phyloP scores from a whole-genome alignment of 1,140 invertebrate genomes.

The Bactericera cockerelli region DNA sequence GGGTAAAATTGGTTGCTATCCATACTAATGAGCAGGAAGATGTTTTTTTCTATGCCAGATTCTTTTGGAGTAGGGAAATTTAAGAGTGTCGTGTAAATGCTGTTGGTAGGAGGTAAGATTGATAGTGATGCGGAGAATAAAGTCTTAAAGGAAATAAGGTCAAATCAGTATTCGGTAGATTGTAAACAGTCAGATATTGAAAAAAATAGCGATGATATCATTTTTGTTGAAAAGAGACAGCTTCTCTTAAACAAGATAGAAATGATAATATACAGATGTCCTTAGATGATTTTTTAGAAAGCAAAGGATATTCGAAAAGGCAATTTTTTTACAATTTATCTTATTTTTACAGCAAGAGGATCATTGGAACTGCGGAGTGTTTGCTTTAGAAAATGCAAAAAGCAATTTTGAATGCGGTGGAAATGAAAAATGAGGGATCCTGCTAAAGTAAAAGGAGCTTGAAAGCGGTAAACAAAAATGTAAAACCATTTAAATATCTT shows the following conservation, averaged over 20 bases:
- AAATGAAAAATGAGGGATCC: neutral
- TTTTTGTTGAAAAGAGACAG: slow-evolving; percentile 7
- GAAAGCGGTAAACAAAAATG: neutral
- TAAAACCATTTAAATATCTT: neutral
- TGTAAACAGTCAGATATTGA: neutral
- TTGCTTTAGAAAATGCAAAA: neutral
- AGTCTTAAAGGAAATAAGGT: slow-evolving; percentile 2
- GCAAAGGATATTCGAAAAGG: slow-evolving; percentile 4
- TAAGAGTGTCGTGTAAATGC: slow-evolving; percentile 7
- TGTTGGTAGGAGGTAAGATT: slow-evolving; percentile 11
- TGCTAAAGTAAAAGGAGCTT: neutral
- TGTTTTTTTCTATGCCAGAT: slow-evolving; percentile 10
- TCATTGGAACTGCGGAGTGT: neutral
- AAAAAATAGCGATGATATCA: slow-evolving; percentile 10
- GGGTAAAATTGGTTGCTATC: slow-evolving; percentile 10
- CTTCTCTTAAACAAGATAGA: slow-evolving; percentile 9
- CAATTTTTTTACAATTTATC: neutral
- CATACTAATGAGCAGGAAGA: slow-evolving; percentile 10
- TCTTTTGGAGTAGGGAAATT: slow-evolving; percentile 7
- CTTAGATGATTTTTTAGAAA: slow-evolving; percentile 9
- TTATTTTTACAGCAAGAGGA: neutral
- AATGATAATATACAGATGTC: slow-evolving; percentile 6
- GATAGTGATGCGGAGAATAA: slow-evolving; percentile 10
- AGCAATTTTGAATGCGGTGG: neutral
- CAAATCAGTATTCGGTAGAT: no score